phyloP scores from a whole-genome alignment of 2,888 invertebrate species.

The Campoplex capitator region DNA sequence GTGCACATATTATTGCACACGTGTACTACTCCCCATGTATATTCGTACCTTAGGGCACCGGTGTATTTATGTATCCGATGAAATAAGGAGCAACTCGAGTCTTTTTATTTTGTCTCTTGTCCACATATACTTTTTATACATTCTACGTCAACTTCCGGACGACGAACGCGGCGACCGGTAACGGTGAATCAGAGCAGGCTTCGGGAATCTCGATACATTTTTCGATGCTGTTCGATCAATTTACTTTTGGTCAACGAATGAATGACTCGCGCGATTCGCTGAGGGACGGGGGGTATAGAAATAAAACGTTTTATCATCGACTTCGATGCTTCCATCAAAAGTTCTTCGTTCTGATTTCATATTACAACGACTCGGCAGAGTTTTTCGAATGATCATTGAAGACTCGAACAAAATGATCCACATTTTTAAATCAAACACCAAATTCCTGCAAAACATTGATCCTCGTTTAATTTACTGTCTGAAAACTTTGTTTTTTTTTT shows the following conservation, averaged over 20 bases:
- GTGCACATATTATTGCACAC: conserved; percentile 33
- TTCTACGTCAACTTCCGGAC: conserved; percentile 5
- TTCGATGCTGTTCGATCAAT: neutral
- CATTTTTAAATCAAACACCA: neutral
- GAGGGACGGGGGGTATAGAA: too few relatives aligned
- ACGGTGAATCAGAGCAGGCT: neutral
- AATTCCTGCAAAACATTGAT: neutral
- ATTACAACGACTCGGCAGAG: too few relatives aligned
- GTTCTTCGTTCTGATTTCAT: too few relatives aligned
- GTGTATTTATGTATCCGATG: neutral
- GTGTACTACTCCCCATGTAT: conserved; percentile 8
- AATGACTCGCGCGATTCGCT: neutral
- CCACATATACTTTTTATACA: neutral
- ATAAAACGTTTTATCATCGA: too few relatives aligned
- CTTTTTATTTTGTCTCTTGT: neutral
- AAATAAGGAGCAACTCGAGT: neutral
- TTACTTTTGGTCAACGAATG: neutral
- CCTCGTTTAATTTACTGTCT: neutral
- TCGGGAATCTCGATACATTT: neutral
- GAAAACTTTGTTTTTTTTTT: neutral
- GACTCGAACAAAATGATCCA: too few relatives aligned
- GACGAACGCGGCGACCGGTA: neutral
- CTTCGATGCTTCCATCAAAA: too few relatives aligned
- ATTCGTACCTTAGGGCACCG: neutral
- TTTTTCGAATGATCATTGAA: neutral